Evolutionary conservation across 2,797 vertebrate genomes (phyloP), one percentile per base, ranked within the genome.

Genomic region (Neopelma chrysocephalum): DNA sequence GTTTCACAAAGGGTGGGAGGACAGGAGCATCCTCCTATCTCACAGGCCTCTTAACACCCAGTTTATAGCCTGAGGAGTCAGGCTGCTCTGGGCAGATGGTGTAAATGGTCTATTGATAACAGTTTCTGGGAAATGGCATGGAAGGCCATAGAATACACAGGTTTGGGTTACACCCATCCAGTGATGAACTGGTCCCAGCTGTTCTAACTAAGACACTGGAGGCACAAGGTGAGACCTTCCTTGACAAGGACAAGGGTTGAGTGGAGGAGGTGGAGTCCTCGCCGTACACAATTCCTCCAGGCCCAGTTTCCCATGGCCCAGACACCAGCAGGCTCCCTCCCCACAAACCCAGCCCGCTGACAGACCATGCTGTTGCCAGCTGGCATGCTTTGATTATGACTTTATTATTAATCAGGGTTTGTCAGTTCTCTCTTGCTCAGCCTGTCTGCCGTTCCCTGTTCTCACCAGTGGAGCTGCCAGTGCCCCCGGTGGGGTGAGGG

Each of bases 371-470:
- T 84, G 71, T 29, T 94, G 84, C 93, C 96, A 94, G 84, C 75
- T 96, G 94, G 89, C 91, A 62, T 2, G 1, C 20, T 66, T 94
- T 91, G 69, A 82, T 92, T 36, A 69, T 56, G 75, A 54, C n/a
- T 92, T 94, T 70, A 62, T 93, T 95, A 94, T 92, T 94, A 94
- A 82, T 87, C 56, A 60, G 23, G 31, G 34, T 84, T 77, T 80
- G 68, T 83, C 43, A 43, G 23, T 43, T 94, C 88, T 72, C 15
- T 64, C 10, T 76, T 42, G 50, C 75, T 93, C 81, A 87, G 51
- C 51, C 78, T 89, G 87, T 13, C 70, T 90, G 27, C 27, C 14
- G 2, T 56, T 65, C 73, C 66, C 69, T 0, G 0, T 65, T 84
- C 36, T 83, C 42, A 69, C 18, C 66, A 65, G 51, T 5, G 20